Conservation (phyloP, 2,113 vertebrate species). For the Bostrychus sinensis region DNA sequence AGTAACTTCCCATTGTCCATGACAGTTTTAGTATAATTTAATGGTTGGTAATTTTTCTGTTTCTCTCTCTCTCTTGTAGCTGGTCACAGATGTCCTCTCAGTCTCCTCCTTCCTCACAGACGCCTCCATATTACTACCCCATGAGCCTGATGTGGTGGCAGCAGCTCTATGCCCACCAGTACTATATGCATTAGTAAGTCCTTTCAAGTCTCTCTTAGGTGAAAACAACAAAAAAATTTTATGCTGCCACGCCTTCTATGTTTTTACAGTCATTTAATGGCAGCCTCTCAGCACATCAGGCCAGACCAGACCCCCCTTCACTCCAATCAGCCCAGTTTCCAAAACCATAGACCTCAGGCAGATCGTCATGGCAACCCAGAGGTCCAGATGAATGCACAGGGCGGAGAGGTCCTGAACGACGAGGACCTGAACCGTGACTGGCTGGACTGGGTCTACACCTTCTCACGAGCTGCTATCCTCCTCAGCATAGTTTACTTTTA, state of each 20-base stretch:
- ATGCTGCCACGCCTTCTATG: background rate
- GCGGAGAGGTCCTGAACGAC: conserved; percentile 87
- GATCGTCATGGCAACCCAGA: conserved; percentile 84
- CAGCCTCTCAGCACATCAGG: conserved; percentile 80
- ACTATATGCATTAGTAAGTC: conserved; percentile 95
- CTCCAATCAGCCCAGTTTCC: conserved; percentile 44
- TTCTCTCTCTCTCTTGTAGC: conserved; percentile 38
- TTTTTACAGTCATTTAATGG: conserved; percentile 83
- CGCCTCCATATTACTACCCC: conserved; percentile 85
- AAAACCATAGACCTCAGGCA: conserved; percentile 79
- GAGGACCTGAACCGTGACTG: conserved; percentile 96
- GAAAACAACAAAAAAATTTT: background rate
- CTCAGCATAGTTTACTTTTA: conserved; percentile 98
- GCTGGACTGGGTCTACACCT: conserved; percentile 96
- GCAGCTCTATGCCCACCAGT: conserved; percentile 91
- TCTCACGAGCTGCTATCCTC: conserved; percentile 89
- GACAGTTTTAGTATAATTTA: no score
- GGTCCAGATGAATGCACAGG: conserved; percentile 84
- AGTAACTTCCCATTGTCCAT: no score
- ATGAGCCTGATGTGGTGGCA: conserved; percentile 93
- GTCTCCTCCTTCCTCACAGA: conserved; percentile 70
- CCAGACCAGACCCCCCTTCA: conserved; percentile 57
- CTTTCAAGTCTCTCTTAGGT: background rate
- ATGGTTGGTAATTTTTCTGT: background rate
- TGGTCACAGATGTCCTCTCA: conserved; percentile 78